Conservation (phyloP, 2,113 vertebrate genomes). For the Cettia cetti region DNA sequence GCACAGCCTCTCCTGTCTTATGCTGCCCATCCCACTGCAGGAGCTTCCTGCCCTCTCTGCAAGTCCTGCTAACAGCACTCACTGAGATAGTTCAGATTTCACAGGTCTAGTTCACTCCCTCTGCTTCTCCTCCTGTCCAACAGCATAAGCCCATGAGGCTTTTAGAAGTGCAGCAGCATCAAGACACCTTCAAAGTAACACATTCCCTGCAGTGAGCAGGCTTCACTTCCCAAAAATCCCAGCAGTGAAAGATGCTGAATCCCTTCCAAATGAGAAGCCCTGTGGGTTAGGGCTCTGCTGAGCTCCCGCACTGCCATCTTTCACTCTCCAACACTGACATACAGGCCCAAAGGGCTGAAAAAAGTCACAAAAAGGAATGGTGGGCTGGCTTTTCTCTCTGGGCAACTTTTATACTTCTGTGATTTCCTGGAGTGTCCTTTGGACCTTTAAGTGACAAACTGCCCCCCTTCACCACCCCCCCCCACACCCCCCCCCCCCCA, state of each 20-base stretch:
- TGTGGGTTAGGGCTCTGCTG: neutral
- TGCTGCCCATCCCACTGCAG: neutral
- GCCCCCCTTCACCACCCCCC: no score
- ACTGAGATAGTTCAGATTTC: neutral
- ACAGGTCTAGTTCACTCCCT: neutral
- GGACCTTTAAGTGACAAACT: neutral
- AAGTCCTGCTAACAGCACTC: neutral
- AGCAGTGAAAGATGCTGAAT: neutral
- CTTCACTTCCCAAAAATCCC: neutral
- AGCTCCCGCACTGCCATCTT: fast-evolving
- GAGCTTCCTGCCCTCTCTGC: neutral
- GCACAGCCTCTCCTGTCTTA: neutral
- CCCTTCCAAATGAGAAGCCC: neutral
- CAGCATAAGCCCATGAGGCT: neutral
- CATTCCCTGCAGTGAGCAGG: fast-evolving
- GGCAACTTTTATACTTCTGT: neutral
- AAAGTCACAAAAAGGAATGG: neutral
- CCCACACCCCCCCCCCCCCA: no score
- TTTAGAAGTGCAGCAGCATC: neutral
- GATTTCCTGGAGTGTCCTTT: neutral
- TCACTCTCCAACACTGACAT: neutral
- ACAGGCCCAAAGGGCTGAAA: neutral
- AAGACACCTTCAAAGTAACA: neutral
- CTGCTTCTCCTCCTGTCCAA: neutral
- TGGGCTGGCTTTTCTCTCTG: neutral